Base-by-base conservation (phyloP, 2,113 vertebrate genomes). In the Oxygymnocypris stewartii region DNA sequence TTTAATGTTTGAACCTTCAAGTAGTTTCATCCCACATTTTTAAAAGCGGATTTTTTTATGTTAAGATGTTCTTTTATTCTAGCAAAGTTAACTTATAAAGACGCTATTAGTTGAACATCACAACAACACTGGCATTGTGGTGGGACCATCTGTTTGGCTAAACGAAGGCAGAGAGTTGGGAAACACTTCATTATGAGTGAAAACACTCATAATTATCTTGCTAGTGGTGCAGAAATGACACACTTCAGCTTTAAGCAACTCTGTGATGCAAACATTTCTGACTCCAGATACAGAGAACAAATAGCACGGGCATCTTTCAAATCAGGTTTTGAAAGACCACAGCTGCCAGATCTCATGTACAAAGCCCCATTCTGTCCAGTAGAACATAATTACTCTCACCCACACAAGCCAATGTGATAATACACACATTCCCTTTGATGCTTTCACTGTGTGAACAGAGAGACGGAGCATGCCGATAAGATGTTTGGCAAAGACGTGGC, bases 351-450 rank as follows among this genome's bases (percentile, higher is more conserved):
- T 65, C n/a, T 47, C 37, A 20, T 65, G 23, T 31, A 44, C 40
- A 81, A 47, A 59, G 77, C 77, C 0, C 5, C 31, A 40, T 57
- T 79, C 59, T 67, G 79, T 67, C 79, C 79, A 82, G n/a, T 11
- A 31, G 14, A 82, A 67, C 59, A 82, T 81, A 82, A 82, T 82
- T 67, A 67, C n/a, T 42, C 40, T n/a, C 59, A 65, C 77, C 51
- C 59, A 82, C 40, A 67, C 59, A 82, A 82, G 79, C 79, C 79
- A 82, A 80, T 47, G 47, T 47, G 59, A 47, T 67, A 47, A 65
- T 47, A 47, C 59, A 47, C n/a, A 81, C 61, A 0, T 44, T 59
- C 54, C 23, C 78, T 80, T 59, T 59, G 51, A 79, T 23, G 9
- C 28, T n/a, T 79, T 23, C 51, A 31, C 5, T 13, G 11, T 37